These are phyloP conservation scores for Aurelia sp. DNA, from an alignment of 30 jellyfish, hydroid and myxozoan species.

Conservation along the genomic window DNA sequence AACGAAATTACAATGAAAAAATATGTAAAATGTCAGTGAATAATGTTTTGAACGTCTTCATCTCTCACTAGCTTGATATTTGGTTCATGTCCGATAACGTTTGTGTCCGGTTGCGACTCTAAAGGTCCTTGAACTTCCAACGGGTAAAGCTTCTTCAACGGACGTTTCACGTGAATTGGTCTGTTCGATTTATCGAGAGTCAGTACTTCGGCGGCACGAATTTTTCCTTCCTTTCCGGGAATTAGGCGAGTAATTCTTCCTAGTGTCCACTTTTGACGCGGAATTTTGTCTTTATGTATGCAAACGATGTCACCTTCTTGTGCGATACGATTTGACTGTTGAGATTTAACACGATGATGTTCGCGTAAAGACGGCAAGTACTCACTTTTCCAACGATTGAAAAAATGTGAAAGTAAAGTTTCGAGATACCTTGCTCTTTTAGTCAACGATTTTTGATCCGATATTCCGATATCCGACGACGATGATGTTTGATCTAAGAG, in stretches of 20 bases:
- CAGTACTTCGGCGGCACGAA: not conserved
- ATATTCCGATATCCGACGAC: slow-evolving; percentile 1
- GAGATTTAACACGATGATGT: not conserved
- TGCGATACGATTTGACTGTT: not conserved
- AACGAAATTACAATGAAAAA: no score
- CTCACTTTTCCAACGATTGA: slow-evolving; percentile 34
- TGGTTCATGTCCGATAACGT: not conserved
- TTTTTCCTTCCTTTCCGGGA: not conserved
- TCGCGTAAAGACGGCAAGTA: slow-evolving; percentile 50
- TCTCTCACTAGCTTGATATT: not conserved
- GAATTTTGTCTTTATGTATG: not conserved
- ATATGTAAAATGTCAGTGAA: no score
- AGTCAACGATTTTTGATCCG: slow-evolving; percentile 15
- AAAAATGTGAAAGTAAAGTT: slow-evolving; percentile 7
- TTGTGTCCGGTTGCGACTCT: not conserved
- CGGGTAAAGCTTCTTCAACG: not conserved
- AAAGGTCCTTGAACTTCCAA: not conserved
- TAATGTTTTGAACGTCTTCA: not conserved
- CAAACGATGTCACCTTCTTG: not conserved
- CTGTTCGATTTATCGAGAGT: not conserved
- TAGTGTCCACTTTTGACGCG: not conserved
- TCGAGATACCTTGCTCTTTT: slow-evolving; percentile 19
- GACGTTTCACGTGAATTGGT: not conserved
- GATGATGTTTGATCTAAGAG: not conserved
- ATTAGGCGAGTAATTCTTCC: not conserved